A percentile compares a stretch with the other conserved stretches of the same genome.
Evolutionary conservation across 2,888 invertebrate species (phyloP).

Genomic region (Theretra japonica): DNA sequence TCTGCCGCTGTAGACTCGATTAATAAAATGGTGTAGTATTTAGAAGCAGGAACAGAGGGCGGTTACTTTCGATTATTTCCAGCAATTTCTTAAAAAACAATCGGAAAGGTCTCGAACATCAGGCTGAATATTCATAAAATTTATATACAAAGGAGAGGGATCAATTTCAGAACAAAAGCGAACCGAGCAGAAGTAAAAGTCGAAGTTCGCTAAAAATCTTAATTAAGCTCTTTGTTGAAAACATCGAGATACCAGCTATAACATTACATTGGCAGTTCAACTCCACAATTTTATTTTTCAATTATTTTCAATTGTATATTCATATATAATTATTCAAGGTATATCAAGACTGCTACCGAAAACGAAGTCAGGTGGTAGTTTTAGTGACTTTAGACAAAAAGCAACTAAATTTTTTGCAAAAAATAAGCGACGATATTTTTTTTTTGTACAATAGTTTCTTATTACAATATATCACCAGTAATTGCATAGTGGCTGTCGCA

Average conservation of each 20-base stretch:
- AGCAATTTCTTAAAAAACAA: neutral
- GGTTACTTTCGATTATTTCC: neutral
- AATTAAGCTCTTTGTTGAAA: conserved; percentile 20
- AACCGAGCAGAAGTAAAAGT: neutral
- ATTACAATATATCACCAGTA: too few species aligned
- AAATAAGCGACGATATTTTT: too few species aligned
- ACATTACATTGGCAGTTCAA: conserved; percentile 8
- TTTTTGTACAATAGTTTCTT: too few species aligned
- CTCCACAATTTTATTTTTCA: neutral
- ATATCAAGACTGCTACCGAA: too few species aligned
- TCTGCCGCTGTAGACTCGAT: too few species aligned
- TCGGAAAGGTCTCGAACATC: neutral
- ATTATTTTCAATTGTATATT: neutral
- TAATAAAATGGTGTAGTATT: too few species aligned
- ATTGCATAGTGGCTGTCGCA: neutral
- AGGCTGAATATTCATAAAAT: neutral
- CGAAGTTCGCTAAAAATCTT: conserved; percentile 19
- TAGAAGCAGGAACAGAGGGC: too few species aligned
- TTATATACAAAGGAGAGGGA: conserved; percentile 12
- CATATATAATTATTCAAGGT: too few species aligned
- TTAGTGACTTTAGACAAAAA: too few species aligned
- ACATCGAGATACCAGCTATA: conserved; percentile 12
- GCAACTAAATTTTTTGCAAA: too few species aligned
- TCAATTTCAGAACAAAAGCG: conserved; percentile 22
- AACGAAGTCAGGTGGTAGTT: too few species aligned